A percentile compares a stretch with the other conserved stretches of the same genome.
Conservation (phyloP, 2,888 invertebrate genomes). For the Tolmerus cingulatus region DNA sequence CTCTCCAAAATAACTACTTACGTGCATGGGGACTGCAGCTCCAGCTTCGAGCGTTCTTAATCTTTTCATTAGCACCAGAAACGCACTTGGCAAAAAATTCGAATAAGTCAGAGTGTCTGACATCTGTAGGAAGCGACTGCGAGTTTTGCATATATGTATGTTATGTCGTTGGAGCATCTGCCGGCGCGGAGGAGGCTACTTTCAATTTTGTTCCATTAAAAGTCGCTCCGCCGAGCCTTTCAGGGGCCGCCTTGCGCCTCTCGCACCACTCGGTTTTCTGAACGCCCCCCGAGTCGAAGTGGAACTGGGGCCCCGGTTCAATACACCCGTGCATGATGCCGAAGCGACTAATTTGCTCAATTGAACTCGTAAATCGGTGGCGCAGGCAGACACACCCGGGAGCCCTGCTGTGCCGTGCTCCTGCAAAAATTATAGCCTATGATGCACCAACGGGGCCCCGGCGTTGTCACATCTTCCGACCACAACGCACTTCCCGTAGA, state of each 20-base stretch:
- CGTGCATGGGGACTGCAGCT: not conserved
- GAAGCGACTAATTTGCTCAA: conserved; percentile 32
- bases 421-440: conserved; percentile 18
- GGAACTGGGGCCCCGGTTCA: conserved; percentile 24
- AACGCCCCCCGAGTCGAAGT: not conserved
- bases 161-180: not conserved
- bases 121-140: not conserved
- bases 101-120: not conserved
- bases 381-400: conserved; percentile 28
- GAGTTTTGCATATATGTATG: conserved; percentile 5
- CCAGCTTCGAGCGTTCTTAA: not conserved
- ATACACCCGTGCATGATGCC: conserved; percentile 25
- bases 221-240: not conserved
- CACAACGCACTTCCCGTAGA: not conserved
- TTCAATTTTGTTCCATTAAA: conserved; percentile 2
- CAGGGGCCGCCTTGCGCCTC: not conserved
- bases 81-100: not conserved
- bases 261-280: not conserved
- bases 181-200: not conserved
- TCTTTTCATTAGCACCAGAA: not conserved
- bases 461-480: not conserved
- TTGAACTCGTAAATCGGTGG: conserved; percentile 34
- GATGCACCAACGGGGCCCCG: not conserved
- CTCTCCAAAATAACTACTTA: not conserved
- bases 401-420: not conserved